Evolutionary conservation across 2,113 vertebrate genomes (phyloP).

Genomic region (Corythornis vintsioides): DNA sequence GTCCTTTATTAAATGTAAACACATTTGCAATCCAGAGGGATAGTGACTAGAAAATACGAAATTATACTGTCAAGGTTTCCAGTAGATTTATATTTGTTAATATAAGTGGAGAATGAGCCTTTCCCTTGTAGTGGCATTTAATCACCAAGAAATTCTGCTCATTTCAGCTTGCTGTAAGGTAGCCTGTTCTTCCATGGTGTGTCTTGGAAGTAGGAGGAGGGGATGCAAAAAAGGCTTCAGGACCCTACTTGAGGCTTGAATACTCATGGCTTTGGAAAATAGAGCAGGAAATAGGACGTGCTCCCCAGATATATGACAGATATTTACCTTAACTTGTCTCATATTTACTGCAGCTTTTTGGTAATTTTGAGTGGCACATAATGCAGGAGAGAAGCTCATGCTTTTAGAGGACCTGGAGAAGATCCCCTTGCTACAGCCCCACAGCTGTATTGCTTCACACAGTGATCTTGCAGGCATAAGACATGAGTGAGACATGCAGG

Average conservation of each 20-base stretch:
- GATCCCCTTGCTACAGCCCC: background rate
- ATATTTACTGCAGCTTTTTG: background rate
- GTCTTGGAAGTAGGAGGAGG: background rate
- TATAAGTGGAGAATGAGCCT: background rate
- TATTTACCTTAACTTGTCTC: background rate
- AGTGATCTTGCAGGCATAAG: background rate
- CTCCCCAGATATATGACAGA: background rate
- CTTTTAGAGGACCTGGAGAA: too few relatives aligned
- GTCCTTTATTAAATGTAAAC: slow-evolving; percentile 39
- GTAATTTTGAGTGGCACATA: background rate
- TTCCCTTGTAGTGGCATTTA: background rate
- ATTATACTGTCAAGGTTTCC: background rate
- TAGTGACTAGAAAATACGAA: slow-evolving; percentile 23
- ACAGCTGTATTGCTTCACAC: background rate
- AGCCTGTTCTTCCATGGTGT: background rate
- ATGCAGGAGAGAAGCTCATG: background rate
- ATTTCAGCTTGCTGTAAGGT: background rate
- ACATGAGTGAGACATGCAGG: background rate
- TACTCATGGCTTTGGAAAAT: background rate
- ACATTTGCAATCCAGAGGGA: background rate
- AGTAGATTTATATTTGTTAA: background rate
- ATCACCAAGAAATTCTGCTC: background rate
- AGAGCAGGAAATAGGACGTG: background rate
- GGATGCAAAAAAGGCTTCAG: background rate
- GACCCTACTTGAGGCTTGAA: background rate